Evolutionary conservation across 1,140 invertebrate genomes (phyloP).

Genomic region (Heliothis virescens): DNA sequence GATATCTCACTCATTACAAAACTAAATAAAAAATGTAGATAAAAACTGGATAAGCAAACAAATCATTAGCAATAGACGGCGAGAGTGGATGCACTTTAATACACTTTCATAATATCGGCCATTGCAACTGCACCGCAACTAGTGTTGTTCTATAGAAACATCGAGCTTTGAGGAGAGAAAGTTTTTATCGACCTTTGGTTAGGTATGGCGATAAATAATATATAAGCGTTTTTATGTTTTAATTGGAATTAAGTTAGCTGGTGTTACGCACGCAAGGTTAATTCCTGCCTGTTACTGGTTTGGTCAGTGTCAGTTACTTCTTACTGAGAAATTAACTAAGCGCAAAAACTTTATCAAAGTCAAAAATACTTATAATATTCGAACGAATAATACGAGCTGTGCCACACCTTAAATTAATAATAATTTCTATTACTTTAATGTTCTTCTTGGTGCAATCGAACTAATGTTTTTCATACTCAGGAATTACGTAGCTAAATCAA

Average conservation of each 20-base stretch:
- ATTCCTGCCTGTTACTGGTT: neutral
- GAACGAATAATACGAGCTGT: too few species aligned
- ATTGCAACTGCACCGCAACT: slow-evolving; percentile 30
- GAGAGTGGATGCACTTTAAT: slow-evolving; percentile 29
- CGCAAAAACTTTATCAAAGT: too few species aligned
- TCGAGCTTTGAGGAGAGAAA: slow-evolving; percentile 3
- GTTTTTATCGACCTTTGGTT: slow-evolving; percentile 13
- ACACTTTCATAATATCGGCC: slow-evolving; percentile 37
- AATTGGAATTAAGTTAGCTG: neutral
- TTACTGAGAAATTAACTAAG: too few species aligned
- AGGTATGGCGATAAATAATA: neutral
- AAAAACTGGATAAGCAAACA: neutral
- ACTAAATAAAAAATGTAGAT: neutral
- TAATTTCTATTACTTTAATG: too few species aligned
- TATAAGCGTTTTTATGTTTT: neutral
- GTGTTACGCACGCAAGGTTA: neutral
- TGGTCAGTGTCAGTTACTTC: too few species aligned
- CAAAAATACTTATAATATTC: too few species aligned
- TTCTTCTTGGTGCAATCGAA: too few species aligned
- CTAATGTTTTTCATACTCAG: too few species aligned
- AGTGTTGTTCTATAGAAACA: slow-evolving; percentile 7
- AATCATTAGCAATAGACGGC: neutral
- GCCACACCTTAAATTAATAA: too few species aligned
- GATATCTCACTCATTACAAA: too few species aligned
- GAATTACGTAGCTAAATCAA: too few species aligned